These are phyloP conservation scores for Casuarius casuarius DNA, from an alignment of 2,113 vertebrate genomes.

Conservation along the genomic window DNA sequence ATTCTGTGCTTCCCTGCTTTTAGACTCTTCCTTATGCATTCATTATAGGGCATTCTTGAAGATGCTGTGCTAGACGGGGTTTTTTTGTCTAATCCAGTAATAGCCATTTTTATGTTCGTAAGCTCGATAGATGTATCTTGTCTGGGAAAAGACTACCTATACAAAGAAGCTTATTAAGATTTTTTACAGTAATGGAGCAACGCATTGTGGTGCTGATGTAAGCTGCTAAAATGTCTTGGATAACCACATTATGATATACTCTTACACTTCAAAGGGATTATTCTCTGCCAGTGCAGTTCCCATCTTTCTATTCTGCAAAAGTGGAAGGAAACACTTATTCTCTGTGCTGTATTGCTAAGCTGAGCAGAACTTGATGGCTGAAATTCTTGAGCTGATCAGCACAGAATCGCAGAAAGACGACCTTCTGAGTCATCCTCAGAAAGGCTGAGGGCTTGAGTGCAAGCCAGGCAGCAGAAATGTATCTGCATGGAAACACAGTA, in stretches of 20 bases:
- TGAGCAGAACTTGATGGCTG: not conserved
- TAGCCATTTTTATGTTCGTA: not conserved
- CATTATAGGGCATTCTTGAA: not conserved
- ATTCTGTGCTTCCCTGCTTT: not conserved
- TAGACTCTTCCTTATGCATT: not conserved
- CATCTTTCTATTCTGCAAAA: not conserved
- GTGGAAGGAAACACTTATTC: not conserved
- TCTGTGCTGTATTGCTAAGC: not conserved
- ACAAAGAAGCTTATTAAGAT: not conserved
- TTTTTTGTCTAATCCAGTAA: not conserved
- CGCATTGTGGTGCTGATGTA: not conserved
- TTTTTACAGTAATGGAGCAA: not conserved
- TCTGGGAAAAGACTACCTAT: not conserved
- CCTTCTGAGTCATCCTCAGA: not conserved
- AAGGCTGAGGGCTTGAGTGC: not conserved
- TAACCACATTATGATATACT: not conserved
- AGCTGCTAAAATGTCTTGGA: not conserved
- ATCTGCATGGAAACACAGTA: not conserved
- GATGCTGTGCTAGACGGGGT: not conserved
- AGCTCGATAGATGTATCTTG: not conserved
- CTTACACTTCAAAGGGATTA: not conserved
- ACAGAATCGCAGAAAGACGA: not conserved
- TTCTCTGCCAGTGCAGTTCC: not conserved
- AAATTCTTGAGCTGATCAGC: not conserved
- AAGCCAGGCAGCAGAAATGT: not conserved